A percentile compares a stretch with the other conserved stretches of the same genome.
Evolutionary conservation across 1,140 invertebrate species (phyloP).

Genomic region (Pogonomyrmex barbatus): DNA sequence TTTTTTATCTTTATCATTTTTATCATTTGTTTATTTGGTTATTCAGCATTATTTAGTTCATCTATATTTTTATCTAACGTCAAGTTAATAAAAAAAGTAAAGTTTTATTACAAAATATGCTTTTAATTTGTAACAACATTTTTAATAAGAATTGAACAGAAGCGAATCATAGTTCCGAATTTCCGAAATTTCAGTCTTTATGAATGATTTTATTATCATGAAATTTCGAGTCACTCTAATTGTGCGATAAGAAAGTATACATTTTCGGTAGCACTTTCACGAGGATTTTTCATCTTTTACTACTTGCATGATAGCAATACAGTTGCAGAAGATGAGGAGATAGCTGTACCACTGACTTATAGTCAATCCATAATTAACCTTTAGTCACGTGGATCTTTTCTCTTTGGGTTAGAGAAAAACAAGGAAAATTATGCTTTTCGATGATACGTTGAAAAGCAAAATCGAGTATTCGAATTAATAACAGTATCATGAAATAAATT

Average conservation of each 20-base stretch:
- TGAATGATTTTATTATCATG: neutral
- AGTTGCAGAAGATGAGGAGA: slow-evolving; percentile 33
- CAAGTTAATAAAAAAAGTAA: neutral
- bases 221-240: neutral
- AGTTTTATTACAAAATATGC: neutral
- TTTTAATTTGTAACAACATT: neutral
- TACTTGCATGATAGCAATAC: neutral
- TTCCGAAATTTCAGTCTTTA: neutral
- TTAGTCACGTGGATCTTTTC: slow-evolving; percentile 15
- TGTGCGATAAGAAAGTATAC: neutral
- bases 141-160: neutral
- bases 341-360: slow-evolving; percentile 54
- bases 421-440: neutral
- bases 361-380: slow-evolving; percentile 45
- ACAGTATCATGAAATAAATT: neutral
- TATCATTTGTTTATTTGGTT: neutral
- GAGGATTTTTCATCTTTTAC: slow-evolving; percentile 19
- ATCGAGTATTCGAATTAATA: neutral
- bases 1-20: no score
- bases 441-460: slow-evolving; percentile 4
- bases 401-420: neutral
- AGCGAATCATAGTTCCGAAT: neutral
- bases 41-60: neutral
- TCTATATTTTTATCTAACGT: neutral
- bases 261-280: slow-evolving; percentile 37